A percentile compares a stretch with the other conserved stretches of the same genome.
phyloP scores from a whole-genome alignment of 2,113 vertebrate species.

The Pachycephala philippinensis region DNA sequence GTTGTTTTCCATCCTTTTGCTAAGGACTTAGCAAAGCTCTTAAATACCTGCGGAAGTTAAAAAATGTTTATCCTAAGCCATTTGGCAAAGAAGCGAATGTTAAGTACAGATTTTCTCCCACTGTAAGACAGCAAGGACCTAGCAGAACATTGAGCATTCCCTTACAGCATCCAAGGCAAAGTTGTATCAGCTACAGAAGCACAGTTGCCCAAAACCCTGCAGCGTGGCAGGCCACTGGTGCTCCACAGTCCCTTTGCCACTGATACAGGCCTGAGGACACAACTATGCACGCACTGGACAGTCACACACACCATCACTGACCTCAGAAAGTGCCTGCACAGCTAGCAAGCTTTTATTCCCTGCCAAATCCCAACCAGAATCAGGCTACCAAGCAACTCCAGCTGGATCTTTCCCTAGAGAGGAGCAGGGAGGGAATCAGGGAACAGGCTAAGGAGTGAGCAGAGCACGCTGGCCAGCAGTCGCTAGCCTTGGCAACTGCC shows the following conservation, averaged over 20 bases:
- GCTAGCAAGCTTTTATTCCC: background rate
- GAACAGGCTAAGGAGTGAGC: background rate
- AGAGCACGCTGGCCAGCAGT: background rate
- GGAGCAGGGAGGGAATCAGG: background rate
- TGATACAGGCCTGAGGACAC: background rate
- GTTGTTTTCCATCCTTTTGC: background rate
- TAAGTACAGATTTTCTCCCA: background rate
- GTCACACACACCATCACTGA: background rate
- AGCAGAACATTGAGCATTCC: background rate
- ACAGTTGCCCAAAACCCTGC: background rate
- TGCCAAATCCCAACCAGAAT: background rate
- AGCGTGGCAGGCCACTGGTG: background rate
- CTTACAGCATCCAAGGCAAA: background rate
- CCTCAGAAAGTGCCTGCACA: background rate
- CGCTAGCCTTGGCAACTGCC: background rate
- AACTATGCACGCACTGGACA: fast-evolving
- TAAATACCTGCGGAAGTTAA: background rate
- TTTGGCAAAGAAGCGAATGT: background rate
- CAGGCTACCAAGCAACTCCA: background rate
- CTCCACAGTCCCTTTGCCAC: background rate
- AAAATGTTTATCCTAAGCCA: background rate
- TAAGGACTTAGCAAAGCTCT: background rate
- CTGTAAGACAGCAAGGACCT: background rate
- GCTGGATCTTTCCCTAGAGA: background rate
- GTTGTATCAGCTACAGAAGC: background rate